Conservation (phyloP, 92 coral and sea anemone species). For the Umimayanthus chanpuru region DNA sequence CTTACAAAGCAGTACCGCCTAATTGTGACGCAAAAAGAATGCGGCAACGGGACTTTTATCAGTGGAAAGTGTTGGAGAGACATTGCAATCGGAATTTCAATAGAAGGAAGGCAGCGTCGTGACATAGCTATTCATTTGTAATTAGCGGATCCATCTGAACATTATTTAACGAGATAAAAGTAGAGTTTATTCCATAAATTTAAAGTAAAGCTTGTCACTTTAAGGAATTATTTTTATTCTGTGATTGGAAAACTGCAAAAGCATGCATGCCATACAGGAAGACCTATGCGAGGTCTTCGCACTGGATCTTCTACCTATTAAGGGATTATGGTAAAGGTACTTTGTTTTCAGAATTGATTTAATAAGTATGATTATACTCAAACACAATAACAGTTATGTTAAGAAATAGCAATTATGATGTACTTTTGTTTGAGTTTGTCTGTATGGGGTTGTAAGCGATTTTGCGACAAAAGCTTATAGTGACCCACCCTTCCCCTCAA, state of each 20-base stretch:
- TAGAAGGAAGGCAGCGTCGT: neutral
- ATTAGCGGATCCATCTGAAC: neutral
- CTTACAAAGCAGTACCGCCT: conserved; percentile 43
- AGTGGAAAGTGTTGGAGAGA: conserved; percentile 23
- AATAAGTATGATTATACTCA: conserved; percentile 20
- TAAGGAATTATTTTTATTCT: neutral
- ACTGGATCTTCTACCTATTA: neutral
- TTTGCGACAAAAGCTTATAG: neutral
- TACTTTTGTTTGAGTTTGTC: conserved; percentile 18
- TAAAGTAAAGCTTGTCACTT: neutral
- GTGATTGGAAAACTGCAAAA: neutral
- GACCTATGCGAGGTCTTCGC: neutral
- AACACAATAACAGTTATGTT: conserved; percentile 18
- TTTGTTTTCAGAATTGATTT: conserved; percentile 15
- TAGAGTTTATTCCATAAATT: neutral
- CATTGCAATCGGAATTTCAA: conserved; percentile 9
- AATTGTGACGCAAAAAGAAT: conserved; percentile 38
- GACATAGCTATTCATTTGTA: conserved; percentile 14
- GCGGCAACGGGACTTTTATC: neutral
- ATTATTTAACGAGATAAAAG: neutral
- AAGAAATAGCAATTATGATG: neutral
- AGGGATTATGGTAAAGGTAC: conserved; percentile 1
- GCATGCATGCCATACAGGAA: neutral
- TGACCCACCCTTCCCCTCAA: neutral
- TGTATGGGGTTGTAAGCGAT: neutral